phyloP scores from a whole-genome alignment of 2,113 vertebrate species.

The Cyanoderma ruficeps region DNA sequence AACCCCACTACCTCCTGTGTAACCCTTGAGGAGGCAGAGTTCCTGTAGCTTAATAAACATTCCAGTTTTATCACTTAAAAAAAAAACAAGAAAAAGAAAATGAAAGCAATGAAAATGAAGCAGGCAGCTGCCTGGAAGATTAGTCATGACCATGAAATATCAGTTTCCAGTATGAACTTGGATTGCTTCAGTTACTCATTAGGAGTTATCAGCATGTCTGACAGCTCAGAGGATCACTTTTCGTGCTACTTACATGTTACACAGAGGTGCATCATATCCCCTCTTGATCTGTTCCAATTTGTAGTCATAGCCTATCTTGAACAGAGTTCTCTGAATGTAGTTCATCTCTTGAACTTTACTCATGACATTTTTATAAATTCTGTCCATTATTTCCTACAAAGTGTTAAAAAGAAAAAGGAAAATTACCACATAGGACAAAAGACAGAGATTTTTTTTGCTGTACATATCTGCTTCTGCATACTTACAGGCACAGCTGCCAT shows the following conservation, averaged over 20 bases:
- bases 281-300: constrained; percentile 93
- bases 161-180: neutral
- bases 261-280: constrained; percentile 94
- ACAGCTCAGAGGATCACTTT: neutral
- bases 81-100: no score
- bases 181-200: neutral
- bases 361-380: constrained; percentile 98
- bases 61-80: neutral
- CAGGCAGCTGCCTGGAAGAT: neutral
- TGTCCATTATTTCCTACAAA: constrained; percentile 96
- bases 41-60: neutral
- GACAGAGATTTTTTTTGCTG: neutral
- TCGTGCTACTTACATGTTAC: constrained; percentile 85
- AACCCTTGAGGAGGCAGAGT: neutral
- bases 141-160: neutral
- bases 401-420: neutral
- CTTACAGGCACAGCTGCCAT: constrained; percentile 86
- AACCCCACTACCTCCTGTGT: neutral
- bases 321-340: constrained; percentile 88
- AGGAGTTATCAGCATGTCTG: neutral
- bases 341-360: constrained; percentile 97
- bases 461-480: neutral
- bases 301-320: constrained; percentile 93
- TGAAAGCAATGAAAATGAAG: neutral
- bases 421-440: neutral